Evolutionary conservation across 2,797 vertebrate species (phyloP).

Genomic region (Todus mexicanus): DNA sequence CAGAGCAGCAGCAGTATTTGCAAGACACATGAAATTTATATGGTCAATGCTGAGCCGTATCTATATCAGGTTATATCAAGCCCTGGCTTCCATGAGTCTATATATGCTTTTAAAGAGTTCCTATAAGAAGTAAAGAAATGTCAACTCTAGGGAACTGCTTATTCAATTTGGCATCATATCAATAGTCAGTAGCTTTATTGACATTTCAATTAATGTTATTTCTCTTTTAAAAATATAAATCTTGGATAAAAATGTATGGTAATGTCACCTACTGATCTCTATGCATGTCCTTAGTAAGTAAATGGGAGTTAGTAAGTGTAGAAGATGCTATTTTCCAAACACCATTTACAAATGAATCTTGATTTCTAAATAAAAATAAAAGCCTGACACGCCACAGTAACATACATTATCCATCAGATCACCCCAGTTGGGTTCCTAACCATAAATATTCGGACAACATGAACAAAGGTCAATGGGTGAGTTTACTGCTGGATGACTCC

Average conservation of each 20-base stretch:
- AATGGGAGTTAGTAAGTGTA: neutral
- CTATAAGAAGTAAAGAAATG: neutral
- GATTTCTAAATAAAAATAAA: neutral
- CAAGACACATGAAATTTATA: neutral
- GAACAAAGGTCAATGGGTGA: slow-evolving; percentile 23
- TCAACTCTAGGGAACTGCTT: neutral
- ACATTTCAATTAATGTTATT: neutral
- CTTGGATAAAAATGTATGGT: neutral
- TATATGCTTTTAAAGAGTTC: neutral
- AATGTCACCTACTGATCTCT: neutral
- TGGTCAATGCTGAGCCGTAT: neutral
- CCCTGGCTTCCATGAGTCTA: neutral
- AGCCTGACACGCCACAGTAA: neutral
- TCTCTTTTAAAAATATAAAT: neutral
- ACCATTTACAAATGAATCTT: neutral
- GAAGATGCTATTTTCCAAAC: neutral
- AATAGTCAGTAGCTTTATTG: neutral
- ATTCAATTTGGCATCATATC: neutral
- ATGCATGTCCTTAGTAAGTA: neutral
- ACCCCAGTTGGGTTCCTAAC: neutral
- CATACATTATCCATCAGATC: neutral
- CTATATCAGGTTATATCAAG: neutral
- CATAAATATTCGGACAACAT: neutral
- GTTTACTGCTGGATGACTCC: slow-evolving; percentile 23
- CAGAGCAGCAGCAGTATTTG: neutral